Conservation (phyloP, 2,888 invertebrate genomes). For the Himalopsyche anomala region DNA sequence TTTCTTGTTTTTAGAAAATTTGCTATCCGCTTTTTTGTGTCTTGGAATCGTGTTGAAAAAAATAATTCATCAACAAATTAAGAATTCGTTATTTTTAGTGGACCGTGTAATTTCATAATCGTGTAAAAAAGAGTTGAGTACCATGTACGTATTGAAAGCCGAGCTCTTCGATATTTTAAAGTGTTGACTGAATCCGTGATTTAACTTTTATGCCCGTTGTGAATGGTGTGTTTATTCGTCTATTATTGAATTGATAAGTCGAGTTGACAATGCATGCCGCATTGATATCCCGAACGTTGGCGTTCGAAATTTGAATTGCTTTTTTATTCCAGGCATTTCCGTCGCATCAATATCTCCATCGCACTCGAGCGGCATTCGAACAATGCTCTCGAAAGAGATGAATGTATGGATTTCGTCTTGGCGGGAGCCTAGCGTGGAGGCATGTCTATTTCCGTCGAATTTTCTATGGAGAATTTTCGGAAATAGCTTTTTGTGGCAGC, state of each 20-base stretch:
- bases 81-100: no score
- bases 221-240: not conserved
- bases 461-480: slow-evolving; percentile 46
- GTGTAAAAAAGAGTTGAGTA: no score
- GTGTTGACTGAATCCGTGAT: no score
- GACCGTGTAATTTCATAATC: no score
- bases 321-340: slow-evolving; percentile 35
- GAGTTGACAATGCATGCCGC: not conserved
- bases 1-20: no score
- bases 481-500: slow-evolving; percentile 35
- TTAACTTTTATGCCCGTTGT: no score
- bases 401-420: not conserved
- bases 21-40: no score
- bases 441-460: slow-evolving; percentile 37
- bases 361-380: not conserved
- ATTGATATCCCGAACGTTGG: not conserved
- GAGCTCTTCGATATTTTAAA: no score
- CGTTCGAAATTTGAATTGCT: slow-evolving; percentile 21
- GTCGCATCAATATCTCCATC: slow-evolving; percentile 19
- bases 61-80: no score
- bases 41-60: no score
- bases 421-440: slow-evolving; percentile 41
- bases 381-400: not conserved
- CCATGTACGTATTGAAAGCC: no score
- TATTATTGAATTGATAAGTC: not conserved